Percentiles rank a stretch among this genome's conserved stretches.
Evolutionary conservation across 2,888 invertebrate species (phyloP).

Genomic region (Cyclophora albipunctata): DNA sequence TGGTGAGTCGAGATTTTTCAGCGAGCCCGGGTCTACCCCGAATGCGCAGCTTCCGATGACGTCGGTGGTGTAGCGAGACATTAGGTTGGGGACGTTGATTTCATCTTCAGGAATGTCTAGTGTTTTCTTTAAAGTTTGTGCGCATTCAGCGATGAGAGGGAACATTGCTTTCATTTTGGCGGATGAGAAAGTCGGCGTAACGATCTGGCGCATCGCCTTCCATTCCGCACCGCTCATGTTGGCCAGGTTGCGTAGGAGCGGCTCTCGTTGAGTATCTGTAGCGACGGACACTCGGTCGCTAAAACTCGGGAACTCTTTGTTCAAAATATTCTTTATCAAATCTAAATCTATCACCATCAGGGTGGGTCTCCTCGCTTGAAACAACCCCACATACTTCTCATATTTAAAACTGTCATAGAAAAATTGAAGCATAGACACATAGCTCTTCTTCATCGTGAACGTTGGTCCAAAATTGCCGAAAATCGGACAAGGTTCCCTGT

Average conservation of each 20-base stretch:
- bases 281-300: constrained; percentile 58
- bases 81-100: constrained; percentile 51
- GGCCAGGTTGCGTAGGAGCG: constrained; percentile 58
- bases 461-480: constrained; percentile 69
- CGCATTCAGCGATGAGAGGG: constrained; percentile 58
- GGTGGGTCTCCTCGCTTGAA: constrained; percentile 64
- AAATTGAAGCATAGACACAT: constrained; percentile 52
- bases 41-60: constrained; percentile 68
- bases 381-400: constrained; percentile 59
- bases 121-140: constrained; percentile 43
- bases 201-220: constrained; percentile 63
- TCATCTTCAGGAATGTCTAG: constrained; percentile 41
- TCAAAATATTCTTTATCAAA: constrained; percentile 51
- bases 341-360: constrained; percentile 58
- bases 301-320: constrained; percentile 53
- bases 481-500: constrained; percentile 64
- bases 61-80: constrained; percentile 62
- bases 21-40: constrained; percentile 58
- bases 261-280: constrained; percentile 63
- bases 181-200: constrained; percentile 66
- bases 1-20: constrained; percentile 55
- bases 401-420: constrained; percentile 51
- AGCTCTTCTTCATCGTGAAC: constrained; percentile 55
- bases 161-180: constrained; percentile 72
- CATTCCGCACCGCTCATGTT: constrained; percentile 68